Base-by-base conservation (phyloP, 53 echinoderm and acorn worm species). In the Actinopyga echinites region DNA sequence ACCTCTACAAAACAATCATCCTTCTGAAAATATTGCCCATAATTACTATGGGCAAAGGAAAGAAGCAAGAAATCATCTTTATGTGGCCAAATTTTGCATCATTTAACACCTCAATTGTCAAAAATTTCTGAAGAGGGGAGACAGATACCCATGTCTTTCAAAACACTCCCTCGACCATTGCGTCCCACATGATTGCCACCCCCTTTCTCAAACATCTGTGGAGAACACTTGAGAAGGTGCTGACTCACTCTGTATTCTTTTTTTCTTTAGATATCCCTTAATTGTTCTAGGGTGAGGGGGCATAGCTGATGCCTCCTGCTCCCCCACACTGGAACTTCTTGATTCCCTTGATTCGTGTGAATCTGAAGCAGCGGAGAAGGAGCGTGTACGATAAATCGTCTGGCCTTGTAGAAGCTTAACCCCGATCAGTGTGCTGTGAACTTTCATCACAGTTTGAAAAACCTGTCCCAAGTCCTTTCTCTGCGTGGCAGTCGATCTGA, bases 401-500 rank as follows among this genome's bases (percentile, higher is more conserved):
- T 88, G 88, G 21, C 90, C 75, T 64, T 88, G 90, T 87, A 94
- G 88, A 66, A 91, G 85, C 31, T 88, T 89, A 23, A 85, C 87
- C 1, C 89, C 78, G 12, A 95, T 85, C 59, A 96, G 84, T 52
- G 86, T 92, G 23, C 88, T 85, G 33, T 92, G 83, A 10, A 90
- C 93, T 68, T 89, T 91, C 86, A 93, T 90, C 8, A 96, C 93
- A 17, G 79, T 89, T 17, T 90, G 90, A 62, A 93, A 96, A 0
- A 91, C 85, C 42, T 96, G 92, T 0, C 90, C 82, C 0, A 96
- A 61, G 57, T 87, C 84, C 37, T 89, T 89, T 30, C 61, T 63
- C 31, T 81, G 17, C 44, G 8, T 44, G 44, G 10, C 12, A 11
- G 44, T 44, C 12, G 44, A 44, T 44, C 44, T 44, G 8, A 44